Conservation (phyloP, 2,113 vertebrate genomes). For the Semicossyphus pulcher region DNA sequence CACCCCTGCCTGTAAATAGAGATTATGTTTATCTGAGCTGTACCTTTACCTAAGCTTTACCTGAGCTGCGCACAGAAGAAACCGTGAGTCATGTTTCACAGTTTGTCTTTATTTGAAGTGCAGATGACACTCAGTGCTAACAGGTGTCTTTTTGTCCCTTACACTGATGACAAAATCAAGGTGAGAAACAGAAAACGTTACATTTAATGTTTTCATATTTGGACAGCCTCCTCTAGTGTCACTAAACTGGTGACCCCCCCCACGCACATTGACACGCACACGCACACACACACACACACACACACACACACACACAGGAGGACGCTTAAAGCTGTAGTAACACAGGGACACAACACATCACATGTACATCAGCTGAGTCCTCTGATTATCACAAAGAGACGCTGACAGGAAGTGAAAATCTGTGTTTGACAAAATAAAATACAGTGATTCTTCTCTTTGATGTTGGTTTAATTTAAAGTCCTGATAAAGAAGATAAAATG, state of each 20-base stretch:
- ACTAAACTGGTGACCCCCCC: background rate
- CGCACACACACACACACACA: background rate
- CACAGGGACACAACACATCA: slow-evolving; percentile 39
- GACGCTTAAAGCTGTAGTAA: slow-evolving; percentile 30
- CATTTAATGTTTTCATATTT: slow-evolving; percentile 19
- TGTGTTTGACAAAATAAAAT: background rate
- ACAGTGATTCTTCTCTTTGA: no score
- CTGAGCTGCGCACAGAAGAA: no score
- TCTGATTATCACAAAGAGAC: background rate
- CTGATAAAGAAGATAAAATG: slow-evolving; percentile 11
- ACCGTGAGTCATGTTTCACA: slow-evolving; percentile 23
- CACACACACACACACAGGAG: slow-evolving; percentile 1
- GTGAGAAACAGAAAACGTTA: slow-evolving; percentile 31
- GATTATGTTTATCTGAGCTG: no score
- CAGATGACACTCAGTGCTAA: slow-evolving; percentile 53
- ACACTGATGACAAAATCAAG: slow-evolving; percentile 28
- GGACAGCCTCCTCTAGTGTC: slow-evolving; percentile 19
- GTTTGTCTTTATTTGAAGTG: slow-evolving; percentile 62
- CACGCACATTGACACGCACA: no score
- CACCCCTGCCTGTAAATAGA: no score
- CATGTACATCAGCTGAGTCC: slow-evolving; percentile 22
- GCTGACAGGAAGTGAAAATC: slow-evolving; percentile 9
- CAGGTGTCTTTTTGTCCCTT: slow-evolving; percentile 29
- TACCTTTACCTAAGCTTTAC: no score
- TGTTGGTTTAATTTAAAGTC: no score